phyloP scores from a whole-genome alignment of 2,888 invertebrate genomes.

The Aleiodes leptofemur region DNA sequence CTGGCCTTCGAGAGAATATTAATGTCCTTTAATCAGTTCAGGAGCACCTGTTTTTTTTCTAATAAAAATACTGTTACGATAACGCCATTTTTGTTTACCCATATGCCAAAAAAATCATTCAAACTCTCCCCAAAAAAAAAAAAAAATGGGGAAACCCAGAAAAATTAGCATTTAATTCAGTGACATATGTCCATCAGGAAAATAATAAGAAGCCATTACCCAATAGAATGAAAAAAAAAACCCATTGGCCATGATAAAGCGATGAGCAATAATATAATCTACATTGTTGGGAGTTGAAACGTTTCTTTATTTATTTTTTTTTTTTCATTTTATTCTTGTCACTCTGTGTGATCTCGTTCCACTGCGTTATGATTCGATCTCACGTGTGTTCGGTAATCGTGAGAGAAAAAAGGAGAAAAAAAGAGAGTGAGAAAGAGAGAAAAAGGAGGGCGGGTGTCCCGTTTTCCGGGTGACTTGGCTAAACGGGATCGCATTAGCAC shows the following conservation, averaged over 20 bases:
- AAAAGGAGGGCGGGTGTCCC: slow-evolving; percentile 68
- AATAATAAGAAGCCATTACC: slow-evolving; percentile 12
- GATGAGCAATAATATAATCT: slow-evolving; percentile 34
- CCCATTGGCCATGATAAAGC: slow-evolving; percentile 22
- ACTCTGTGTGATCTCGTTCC: slow-evolving; percentile 40
- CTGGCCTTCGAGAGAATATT: not conserved
- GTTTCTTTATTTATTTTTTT: slow-evolving; percentile 21
- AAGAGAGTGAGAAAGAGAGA: slow-evolving; percentile 55
- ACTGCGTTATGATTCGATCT: slow-evolving; percentile 44
- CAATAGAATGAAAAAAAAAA: not conserved
- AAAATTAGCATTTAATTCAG: slow-evolving; percentile 12
- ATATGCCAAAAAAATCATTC: not conserved
- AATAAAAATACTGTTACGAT: not conserved
- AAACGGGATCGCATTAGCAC: slow-evolving; percentile 74
- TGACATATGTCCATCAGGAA: slow-evolving; percentile 34
- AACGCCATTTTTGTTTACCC: slow-evolving; percentile 27
- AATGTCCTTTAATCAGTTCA: not conserved
- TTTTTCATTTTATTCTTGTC: slow-evolving; percentile 31
- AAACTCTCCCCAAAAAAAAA: not conserved
- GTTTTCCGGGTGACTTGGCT: slow-evolving; percentile 75
- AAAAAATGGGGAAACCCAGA: slow-evolving; percentile 3
- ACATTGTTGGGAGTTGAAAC: slow-evolving; percentile 18
- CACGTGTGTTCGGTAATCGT: slow-evolving; percentile 27
- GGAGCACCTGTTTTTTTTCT: not conserved
- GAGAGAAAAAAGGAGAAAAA: slow-evolving; percentile 34